These are phyloP conservation scores for Meta bourneti DNA, from an alignment of 2,888 invertebrate species.

Conservation along the genomic window DNA sequence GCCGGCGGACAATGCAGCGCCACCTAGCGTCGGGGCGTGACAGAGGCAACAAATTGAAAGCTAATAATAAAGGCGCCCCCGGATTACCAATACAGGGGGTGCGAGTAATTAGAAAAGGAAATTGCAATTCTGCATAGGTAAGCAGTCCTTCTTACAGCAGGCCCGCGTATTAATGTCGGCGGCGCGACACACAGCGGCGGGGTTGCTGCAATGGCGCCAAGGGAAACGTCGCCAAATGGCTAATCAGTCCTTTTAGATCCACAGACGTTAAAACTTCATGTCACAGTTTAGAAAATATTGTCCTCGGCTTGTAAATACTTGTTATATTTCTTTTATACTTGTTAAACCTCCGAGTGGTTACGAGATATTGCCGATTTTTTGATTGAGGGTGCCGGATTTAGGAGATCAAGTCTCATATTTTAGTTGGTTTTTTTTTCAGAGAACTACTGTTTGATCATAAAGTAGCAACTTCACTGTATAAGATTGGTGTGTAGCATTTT, in stretches of 20 bases:
- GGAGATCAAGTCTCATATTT: not conserved
- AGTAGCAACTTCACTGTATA: slow-evolving; percentile 1
- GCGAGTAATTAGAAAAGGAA: slow-evolving; percentile 76
- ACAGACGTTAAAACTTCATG: no score
- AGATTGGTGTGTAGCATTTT: not conserved
- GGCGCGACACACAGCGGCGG: slow-evolving; percentile 40
- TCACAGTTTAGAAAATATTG: no score
- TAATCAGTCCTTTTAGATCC: not conserved
- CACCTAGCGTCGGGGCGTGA: slow-evolving; percentile 48
- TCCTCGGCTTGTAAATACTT: not conserved
- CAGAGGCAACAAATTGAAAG: slow-evolving; percentile 75
- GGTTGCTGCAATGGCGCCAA: not conserved
- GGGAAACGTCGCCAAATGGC: slow-evolving; percentile 30
- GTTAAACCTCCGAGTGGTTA: no score
- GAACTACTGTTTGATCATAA: not conserved
- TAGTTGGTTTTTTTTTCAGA: not conserved
- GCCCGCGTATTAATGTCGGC: slow-evolving; percentile 64
- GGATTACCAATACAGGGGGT: slow-evolving; percentile 69
- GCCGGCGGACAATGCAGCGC: slow-evolving; percentile 64
- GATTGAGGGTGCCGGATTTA: no score
- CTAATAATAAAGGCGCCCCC: slow-evolving; percentile 70
- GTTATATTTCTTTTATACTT: no score
- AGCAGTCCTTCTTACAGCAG: slow-evolving; percentile 47
- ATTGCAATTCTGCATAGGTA: slow-evolving; percentile 75
- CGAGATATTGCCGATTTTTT: no score